Conservation (phyloP, 2,888 invertebrate species). For the Drosophila borealis region DNA sequence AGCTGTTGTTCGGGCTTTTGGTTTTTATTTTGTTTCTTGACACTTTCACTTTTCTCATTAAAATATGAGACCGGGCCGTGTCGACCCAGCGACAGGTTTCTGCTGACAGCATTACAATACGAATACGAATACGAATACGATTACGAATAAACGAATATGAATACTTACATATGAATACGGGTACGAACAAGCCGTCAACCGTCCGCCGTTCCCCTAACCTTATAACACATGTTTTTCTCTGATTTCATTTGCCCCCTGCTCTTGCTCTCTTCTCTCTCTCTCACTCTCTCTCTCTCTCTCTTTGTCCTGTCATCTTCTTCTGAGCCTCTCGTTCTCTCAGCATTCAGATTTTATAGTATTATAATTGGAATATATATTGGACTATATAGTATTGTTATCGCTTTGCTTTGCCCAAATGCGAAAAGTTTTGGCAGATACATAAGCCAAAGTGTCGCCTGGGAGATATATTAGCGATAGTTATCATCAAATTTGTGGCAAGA, state of each 20-base stretch:
- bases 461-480: too few species aligned
- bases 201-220: constrained; percentile 38
- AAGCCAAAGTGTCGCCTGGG: too few species aligned
- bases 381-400: too few species aligned
- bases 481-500: too few species aligned
- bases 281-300: not conserved
- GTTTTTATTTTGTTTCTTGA: constrained; percentile 64
- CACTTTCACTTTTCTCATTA: constrained; percentile 80
- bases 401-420: too few species aligned
- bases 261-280: not conserved
- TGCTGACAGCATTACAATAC: constrained; percentile 52
- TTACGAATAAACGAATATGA: constrained; percentile 8
- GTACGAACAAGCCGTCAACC: constrained; percentile 35
- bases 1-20: constrained; percentile 30
- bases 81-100: constrained; percentile 55
- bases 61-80: constrained; percentile 70
- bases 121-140: constrained; percentile 11
- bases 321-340: too few species aligned
- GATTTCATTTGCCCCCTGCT: constrained; percentile 46
- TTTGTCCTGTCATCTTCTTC: too few species aligned
- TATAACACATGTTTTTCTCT: constrained; percentile 32
- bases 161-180: not conserved
- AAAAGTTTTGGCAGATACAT: too few species aligned
- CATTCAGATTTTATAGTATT: too few species aligned
- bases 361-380: too few species aligned